Evolutionary conservation across 53 echinoderm and acorn worm species (phyloP), one percentile per base, ranked within the genome.

Genomic region (Antedon mediterranea): DNA sequence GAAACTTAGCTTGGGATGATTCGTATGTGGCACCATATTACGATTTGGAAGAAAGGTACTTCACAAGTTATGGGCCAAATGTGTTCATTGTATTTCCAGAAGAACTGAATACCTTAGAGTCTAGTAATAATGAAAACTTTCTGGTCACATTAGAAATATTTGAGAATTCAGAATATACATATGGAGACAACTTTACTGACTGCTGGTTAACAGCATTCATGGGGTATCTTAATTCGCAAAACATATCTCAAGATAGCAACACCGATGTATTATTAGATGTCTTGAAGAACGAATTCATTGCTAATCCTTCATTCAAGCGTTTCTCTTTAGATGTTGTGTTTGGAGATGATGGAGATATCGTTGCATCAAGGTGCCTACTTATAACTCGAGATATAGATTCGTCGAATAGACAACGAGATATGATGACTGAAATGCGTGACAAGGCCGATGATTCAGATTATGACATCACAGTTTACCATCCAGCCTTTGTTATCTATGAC

Each of bases 401-500:
- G 20, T 44, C 80, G 3, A 44, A 81, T 32, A 79, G 77, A 31
- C 73, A 88, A 78, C 72, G 84, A 31, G 81, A 28, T 33, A 83
- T 83, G 80, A 88, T 88, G 88, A 71, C 71, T 0, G 72, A 81
- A 0, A 27, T 75, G 43, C 75, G 81, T 37, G 31, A 72, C 20
- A 74, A 81, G 0, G 80, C 76, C 0, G 77, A 84, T 15, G 30
- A 71, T 26, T 37, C 86, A 29, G 82, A 76, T 32, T 34, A 85
- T 5, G 73, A 75, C 0, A 84, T 82, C 73, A 77, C 87, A 0
- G 87, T 79, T 0, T 90, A 87, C 34, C 76, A 84, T 9, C 86
- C 90, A 28, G 32, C 75, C 4, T 90, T 86, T 37, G 79, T 87
- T 14, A 81, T 79, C 30, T 82, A 37, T 33, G 86, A 90, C 31